Evolutionary conservation across 1,140 invertebrate genomes (phyloP), one percentile per base, ranked within the genome.

Genomic region (Heliconius himera): DNA sequence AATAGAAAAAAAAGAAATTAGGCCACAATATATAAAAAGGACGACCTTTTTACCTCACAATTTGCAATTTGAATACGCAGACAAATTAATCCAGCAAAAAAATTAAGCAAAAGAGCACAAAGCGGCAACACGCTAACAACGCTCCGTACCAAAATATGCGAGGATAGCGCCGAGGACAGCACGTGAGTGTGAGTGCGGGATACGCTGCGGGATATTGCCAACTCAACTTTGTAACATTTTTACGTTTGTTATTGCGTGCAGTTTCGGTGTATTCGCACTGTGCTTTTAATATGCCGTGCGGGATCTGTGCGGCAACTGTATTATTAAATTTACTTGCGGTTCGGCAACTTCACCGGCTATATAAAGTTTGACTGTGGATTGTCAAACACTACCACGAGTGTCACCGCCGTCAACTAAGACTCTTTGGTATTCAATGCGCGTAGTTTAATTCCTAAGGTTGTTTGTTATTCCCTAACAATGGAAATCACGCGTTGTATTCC

Each of bases 11-110:
- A 66, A 56, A 73, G 79, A 60, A 81, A 51, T 22, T 74, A 56
- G 72, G 56, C 66, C 74, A 84, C 88, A 84, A 86, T 84, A 83
- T 85, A 83, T 86, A 88, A 91, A 91, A 92, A 91, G 66, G 89
- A 89, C 91, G 88, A 90, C 86, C 87, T 89, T 90, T 93, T 92
- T 90, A 93, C 92, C 87, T 89, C 88, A 87, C 88, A 92, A 94
- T 94, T 92, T 93, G 91, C 89, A 92, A 91, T 94, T 94, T 92
- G 91, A 93, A 93, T 94, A 91, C 92, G 88, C 91, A 92, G 91
- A 93, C 91, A 94, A 92, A 94, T 93, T 93, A 92, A 94, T 93
- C 91, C 91, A 82, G 84, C 86, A 90, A 92, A 93, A 41, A 93
- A 93, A 89, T 89, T 89, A 91, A 89, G 84, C 87, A 89, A 92